Evolutionary conservation across 1,140 invertebrate genomes (phyloP).

Genomic region (Lepidurus arcticus): DNA sequence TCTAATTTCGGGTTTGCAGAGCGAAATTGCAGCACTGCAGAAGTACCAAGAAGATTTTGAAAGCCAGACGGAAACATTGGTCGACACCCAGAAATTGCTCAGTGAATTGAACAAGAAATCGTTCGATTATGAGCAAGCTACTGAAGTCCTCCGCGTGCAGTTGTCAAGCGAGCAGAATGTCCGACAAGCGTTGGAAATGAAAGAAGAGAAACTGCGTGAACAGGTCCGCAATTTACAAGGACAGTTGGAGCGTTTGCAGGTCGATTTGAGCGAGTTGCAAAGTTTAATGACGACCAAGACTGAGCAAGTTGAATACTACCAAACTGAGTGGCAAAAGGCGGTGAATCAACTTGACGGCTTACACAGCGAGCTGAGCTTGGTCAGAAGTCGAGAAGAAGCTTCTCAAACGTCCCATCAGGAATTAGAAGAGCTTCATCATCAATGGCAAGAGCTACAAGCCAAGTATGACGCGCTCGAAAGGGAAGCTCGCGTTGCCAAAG

Average conservation of each 20-base stretch:
- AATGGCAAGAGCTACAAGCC: neutral
- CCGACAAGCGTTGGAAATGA: neutral
- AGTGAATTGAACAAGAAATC: neutral
- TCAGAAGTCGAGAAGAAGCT: neutral
- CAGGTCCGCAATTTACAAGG: neutral
- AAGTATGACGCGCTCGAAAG: neutral
- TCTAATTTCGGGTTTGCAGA: neutral
- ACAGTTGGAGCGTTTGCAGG: neutral
- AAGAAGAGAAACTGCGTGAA: neutral
- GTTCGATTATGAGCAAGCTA: neutral
- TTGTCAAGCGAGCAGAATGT: neutral
- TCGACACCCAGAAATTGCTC: neutral
- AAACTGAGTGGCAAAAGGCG: neutral
- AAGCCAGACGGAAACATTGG: slow-evolving; percentile 2
- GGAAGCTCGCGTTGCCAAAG: neutral
- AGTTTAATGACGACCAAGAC: neutral
- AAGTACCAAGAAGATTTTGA: slow-evolving; percentile 25
- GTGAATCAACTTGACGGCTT: neutral
- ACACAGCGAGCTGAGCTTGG: neutral
- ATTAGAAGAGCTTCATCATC: neutral
- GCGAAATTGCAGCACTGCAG: neutral
- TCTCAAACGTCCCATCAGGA: neutral
- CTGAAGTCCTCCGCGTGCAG: neutral
- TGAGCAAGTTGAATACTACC: neutral
- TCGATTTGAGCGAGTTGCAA: neutral